Evolutionary conservation across 2,113 vertebrate genomes (phyloP).

Genomic region (Excalfactoria chinensis): DNA sequence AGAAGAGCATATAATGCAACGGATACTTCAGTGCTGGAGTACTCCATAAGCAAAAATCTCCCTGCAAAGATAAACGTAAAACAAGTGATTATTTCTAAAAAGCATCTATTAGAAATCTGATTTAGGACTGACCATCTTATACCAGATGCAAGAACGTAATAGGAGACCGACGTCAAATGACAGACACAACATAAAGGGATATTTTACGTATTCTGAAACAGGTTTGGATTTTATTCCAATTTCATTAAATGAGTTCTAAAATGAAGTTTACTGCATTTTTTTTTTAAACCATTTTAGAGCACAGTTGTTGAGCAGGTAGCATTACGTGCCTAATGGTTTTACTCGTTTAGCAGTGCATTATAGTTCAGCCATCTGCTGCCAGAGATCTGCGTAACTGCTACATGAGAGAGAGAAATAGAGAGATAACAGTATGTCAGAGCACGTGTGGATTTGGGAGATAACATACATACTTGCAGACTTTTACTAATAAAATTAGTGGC

Average conservation of each 20-base stretch:
- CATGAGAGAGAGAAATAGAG: slow-evolving; percentile 28
- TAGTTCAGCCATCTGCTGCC: slow-evolving; percentile 66
- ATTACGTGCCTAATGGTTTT: slow-evolving; percentile 58
- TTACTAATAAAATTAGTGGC: slow-evolving; percentile 1
- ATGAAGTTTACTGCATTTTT: slow-evolving; percentile 38
- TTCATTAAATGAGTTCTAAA: slow-evolving; percentile 39
- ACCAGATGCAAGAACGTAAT: slow-evolving; percentile 44
- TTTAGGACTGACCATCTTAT: slow-evolving; percentile 50
- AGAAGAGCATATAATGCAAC: slow-evolving; percentile 41
- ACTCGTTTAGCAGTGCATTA: slow-evolving; percentile 70
- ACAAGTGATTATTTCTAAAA: slow-evolving; percentile 1
- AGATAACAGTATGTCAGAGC: slow-evolving; percentile 57
- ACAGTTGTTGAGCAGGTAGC: slow-evolving; percentile 46
- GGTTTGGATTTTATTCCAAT: slow-evolving; percentile 20
- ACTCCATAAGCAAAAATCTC: slow-evolving; percentile 52
- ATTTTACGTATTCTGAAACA: slow-evolving; percentile 9
- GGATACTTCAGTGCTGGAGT: slow-evolving; percentile 43
- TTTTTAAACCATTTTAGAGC: slow-evolving; percentile 51
- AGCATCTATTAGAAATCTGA: slow-evolving; percentile 46
- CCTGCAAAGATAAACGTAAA: slow-evolving; percentile 44
- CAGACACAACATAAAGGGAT: slow-evolving; percentile 3
- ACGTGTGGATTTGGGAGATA: slow-evolving; percentile 49
- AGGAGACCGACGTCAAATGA: background rate
- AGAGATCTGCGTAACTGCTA: slow-evolving; percentile 38
- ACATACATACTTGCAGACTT: slow-evolving; percentile 41